A percentile compares a stretch with the other conserved stretches of the same genome.
These are phyloP conservation scores for Balanococcus diminutus DNA, from an alignment of 2,888 invertebrate species.

Conservation along the genomic window DNA sequence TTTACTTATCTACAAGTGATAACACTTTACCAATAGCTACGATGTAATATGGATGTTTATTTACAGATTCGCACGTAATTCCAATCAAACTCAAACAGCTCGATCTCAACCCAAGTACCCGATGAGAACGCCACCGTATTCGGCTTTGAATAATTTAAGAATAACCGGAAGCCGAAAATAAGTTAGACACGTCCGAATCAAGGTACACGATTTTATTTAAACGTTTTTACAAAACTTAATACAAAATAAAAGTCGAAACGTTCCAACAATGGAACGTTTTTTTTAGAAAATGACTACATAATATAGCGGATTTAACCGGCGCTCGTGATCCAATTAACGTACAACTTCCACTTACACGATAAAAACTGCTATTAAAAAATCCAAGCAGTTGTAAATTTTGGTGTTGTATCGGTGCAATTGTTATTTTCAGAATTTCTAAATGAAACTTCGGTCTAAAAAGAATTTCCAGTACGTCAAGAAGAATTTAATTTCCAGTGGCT, in stretches of 20 bases:
- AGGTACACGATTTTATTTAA: neutral
- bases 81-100: neutral
- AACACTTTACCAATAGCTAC: too few relatives aligned
- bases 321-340: constrained; percentile 14
- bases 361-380: constrained; percentile 17
- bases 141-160: neutral
- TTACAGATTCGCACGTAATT: neutral
- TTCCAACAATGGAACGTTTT: neutral
- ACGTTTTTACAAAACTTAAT: constrained; percentile 1
- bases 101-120: neutral
- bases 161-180: constrained; percentile 4
- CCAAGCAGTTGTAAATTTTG: constrained; percentile 4
- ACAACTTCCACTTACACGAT: neutral
- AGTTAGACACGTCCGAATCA: neutral
- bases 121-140: neutral
- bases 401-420: neutral
- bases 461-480: constrained; percentile 9
- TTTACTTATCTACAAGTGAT: neutral
- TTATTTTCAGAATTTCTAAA: constrained; percentile 26
- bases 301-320: neutral
- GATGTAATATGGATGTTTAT: neutral
- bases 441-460: neutral
- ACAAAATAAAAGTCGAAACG: neutral
- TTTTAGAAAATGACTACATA: neutral
- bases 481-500: constrained; percentile 3